These are phyloP conservation scores for Gymnorhina tibicen DNA, from an alignment of 2,113 vertebrate genomes.

Conservation along the genomic window DNA sequence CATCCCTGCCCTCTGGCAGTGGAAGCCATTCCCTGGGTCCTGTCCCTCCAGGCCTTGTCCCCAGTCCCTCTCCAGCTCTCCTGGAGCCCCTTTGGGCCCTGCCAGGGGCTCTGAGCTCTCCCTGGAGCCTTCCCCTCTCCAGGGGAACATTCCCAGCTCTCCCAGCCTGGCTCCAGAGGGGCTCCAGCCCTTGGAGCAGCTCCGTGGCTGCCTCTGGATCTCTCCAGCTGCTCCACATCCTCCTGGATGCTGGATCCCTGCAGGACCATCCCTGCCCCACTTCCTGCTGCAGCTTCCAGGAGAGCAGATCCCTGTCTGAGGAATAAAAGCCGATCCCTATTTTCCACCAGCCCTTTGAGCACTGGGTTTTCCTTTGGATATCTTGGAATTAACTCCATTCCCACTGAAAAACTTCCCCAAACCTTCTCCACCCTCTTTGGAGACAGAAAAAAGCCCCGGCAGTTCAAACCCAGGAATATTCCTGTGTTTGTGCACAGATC, in stretches of 20 bases:
- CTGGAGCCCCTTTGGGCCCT: not conserved
- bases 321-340: not conserved
- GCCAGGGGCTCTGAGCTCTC: not conserved
- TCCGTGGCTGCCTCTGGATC: not conserved
- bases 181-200: not conserved
- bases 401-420: not conserved
- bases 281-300: not conserved
- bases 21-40: not conserved
- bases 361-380: not conserved
- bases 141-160: not conserved
- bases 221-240: not conserved
- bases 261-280: not conserved
- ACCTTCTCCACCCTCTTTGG: not conserved
- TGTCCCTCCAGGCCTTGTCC: not conserved
- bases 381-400: not conserved
- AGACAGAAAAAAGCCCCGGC: accelerated
- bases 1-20: no score
- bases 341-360: not conserved
- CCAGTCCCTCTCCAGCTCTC: not conserved
- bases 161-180: not conserved
- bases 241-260: not conserved
- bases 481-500: not conserved
- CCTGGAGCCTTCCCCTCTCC: not conserved
- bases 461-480: not conserved
- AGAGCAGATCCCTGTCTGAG: not conserved